A percentile compares a stretch with the other conserved stretches of the same genome.
Evolutionary conservation across 2,888 invertebrate species (phyloP).

Genomic region (Branchellion lobata): DNA sequence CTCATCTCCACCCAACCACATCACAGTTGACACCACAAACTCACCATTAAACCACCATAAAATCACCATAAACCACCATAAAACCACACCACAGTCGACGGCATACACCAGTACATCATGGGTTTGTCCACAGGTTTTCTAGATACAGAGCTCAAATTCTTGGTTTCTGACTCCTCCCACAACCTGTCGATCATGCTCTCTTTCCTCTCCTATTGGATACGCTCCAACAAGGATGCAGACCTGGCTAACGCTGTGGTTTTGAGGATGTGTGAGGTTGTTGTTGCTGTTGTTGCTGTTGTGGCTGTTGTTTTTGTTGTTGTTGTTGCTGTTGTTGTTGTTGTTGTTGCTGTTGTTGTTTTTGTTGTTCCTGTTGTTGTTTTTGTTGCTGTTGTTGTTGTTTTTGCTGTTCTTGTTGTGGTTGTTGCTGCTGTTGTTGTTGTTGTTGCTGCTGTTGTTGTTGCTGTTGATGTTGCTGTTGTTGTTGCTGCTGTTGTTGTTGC

Average conservation of each 20-base stretch:
- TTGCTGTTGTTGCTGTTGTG: too few relatives aligned
- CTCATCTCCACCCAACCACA: not conserved
- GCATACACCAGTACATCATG: constrained; percentile 15
- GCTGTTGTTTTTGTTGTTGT: too few relatives aligned
- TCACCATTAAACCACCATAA: not conserved
- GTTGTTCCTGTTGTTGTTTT: too few relatives aligned
- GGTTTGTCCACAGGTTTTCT: not conserved
- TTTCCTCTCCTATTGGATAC: constrained; percentile 14
- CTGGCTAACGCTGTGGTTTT: constrained; percentile 9
- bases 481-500: too few relatives aligned
- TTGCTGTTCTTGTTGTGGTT: too few relatives aligned
- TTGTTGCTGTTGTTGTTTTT: too few relatives aligned
- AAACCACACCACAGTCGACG: constrained; percentile 8
- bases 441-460: too few relatives aligned
- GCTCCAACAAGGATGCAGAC: constrained; percentile 25
- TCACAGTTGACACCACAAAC: not conserved
- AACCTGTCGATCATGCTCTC: not conserved
- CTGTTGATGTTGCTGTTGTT: too few relatives aligned
- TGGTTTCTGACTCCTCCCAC: constrained; percentile 1
- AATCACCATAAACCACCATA: not conserved
- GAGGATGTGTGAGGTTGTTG: constrained; percentile 19
- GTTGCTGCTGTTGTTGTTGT: too few relatives aligned
- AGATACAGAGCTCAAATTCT: constrained; percentile 19
- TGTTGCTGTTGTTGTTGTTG: not conserved
- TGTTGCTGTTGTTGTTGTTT: too few relatives aligned